Evolutionary conservation across 2,888 invertebrate species (phyloP).

Genomic region (Syritta pipiens): DNA sequence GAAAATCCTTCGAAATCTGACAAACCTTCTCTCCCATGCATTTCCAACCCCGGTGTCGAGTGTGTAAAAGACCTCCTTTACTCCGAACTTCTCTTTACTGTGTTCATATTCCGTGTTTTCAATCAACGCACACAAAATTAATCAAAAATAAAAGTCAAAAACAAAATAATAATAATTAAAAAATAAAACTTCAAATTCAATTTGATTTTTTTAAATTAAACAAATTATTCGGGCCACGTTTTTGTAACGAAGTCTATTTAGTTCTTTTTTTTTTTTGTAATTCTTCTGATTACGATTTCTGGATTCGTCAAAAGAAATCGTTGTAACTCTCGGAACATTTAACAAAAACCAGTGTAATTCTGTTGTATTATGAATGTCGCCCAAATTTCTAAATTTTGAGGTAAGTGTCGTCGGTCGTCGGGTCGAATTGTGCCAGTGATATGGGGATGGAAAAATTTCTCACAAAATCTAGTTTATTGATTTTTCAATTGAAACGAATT

Average conservation of each 20-base stretch:
- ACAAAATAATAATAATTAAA: background rate
- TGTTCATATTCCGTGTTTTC: conserved; percentile 47
- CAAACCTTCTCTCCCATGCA: conserved; percentile 34
- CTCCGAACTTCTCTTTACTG: conserved; percentile 30
- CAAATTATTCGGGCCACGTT: too few species aligned
- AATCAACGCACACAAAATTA: conserved; percentile 29
- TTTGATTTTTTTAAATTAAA: too few species aligned
- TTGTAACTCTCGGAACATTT: conserved; percentile 12
- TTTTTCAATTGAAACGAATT: conserved; percentile 57
- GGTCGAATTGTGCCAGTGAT: too few species aligned
- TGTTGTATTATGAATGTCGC: conserved; percentile 90
- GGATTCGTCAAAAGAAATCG: conserved; percentile 19
- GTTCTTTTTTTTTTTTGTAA: background rate
- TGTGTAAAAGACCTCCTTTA: conserved; percentile 29
- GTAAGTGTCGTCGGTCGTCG: too few species aligned
- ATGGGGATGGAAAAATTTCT: conserved; percentile 32
- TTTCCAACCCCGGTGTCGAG: conserved; percentile 31
- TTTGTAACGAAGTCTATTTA: background rate
- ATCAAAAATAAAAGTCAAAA: conserved; percentile 1
- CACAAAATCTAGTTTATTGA: conserved; percentile 52
- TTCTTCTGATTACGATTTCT: too few species aligned
- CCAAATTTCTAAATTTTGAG: conserved; percentile 91
- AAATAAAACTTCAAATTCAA: conserved; percentile 29
- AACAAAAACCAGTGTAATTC: conserved; percentile 35
- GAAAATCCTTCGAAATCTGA: conserved; percentile 35